Evolutionary conservation across 2,888 invertebrate species (phyloP), one percentile per base, ranked within the genome.

Genomic region (Cheilosia impressa): DNA sequence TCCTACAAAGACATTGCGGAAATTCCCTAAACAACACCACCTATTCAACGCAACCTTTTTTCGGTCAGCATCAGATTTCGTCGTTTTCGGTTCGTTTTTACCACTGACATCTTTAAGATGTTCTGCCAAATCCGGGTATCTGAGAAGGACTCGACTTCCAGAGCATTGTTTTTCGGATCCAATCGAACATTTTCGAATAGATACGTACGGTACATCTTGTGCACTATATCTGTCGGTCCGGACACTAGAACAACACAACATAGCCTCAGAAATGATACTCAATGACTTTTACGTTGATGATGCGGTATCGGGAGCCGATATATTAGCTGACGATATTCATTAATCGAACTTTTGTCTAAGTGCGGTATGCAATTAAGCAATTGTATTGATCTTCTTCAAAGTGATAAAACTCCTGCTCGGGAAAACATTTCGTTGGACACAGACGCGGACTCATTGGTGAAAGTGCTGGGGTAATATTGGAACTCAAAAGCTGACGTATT

Each of bases 351-450:
- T 5, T 27, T 27, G 27, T 27, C 27, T 6, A 27, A 27, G 27
- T 27, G 27, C 27, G 27, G 27, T 27, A 27, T 27, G 27, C 27
- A 7, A 27, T 27, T 27, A 27, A 27, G 6, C 13, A 63, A 63
- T 50, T 58, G 34, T 19, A 13, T 17, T 0, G 50, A 71, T n/a
- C 57, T 58, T n/a, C 87, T 27, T 68, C 79, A 15, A 10, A 1
- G 27, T 27, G 55, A 57, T 1, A 6, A 45, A 57, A 1, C 45
- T 5, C 57, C 55, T 15, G 4, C 9, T 19, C 55, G n/a, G 43
- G n/a, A 60, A 27, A 6, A 27, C 1, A 27, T 6, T 27, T 27
- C 24, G 5, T 5, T 24, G 4, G 24, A 24, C 24, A 24, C 24
- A 5, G 24, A 24, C 4, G 24, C 5, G 24, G 24, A 24, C 5